These are phyloP conservation scores for Amblyraja radiata DNA, from an alignment of 2,797 vertebrate species.

Conservation along the genomic window DNA sequence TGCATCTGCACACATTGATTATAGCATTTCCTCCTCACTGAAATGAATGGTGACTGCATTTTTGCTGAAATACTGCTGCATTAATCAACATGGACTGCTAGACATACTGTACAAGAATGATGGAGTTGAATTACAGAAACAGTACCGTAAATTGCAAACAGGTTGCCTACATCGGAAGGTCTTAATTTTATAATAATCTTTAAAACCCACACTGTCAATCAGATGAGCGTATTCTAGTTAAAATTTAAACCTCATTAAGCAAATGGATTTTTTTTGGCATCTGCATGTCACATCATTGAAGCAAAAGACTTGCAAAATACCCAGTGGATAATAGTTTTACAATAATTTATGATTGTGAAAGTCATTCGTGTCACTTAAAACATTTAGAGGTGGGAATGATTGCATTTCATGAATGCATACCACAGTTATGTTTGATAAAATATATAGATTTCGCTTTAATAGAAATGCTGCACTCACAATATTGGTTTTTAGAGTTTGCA, in stretches of 20 bases:
- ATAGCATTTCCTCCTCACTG: not conserved
- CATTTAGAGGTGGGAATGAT: not conserved
- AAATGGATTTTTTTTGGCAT: not conserved
- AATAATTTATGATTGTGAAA: slow-evolving; percentile 3
- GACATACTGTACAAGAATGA: not conserved
- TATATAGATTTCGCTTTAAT: not conserved
- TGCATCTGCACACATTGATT: not conserved
- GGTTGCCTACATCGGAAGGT: not conserved
- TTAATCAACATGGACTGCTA: not conserved
- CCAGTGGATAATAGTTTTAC: not conserved
- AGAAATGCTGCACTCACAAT: not conserved
- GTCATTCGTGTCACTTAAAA: not conserved
- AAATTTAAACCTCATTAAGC: not conserved
- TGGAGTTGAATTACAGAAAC: not conserved
- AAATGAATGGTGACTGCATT: not conserved
- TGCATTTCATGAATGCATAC: not conserved
- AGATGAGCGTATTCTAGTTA: not conserved
- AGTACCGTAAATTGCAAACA: not conserved
- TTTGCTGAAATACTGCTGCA: not conserved
- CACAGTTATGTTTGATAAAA: not conserved
- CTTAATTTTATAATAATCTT: not conserved
- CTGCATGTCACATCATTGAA: not conserved
- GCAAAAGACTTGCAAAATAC: not conserved
- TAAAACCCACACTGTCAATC: not conserved
- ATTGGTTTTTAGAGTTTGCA: not conserved